Conservation (phyloP, 2,888 invertebrate genomes). For the Heliconius erato region DNA sequence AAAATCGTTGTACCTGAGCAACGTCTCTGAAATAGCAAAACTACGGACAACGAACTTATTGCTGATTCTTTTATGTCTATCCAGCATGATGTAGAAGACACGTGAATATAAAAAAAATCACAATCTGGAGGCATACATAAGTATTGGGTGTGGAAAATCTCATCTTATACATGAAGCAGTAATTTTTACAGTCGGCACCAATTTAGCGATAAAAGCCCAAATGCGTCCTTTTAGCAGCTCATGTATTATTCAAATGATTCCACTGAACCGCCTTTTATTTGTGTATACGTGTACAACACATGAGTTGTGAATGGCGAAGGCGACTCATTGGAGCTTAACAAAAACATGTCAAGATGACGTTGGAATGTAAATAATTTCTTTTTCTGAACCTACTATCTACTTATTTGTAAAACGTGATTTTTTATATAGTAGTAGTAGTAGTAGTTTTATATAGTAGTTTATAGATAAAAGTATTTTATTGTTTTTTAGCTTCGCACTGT, state of each 20-base stretch:
- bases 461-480: not conserved
- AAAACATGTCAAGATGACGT: constrained; percentile 2
- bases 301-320: constrained; percentile 50
- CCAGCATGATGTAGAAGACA: not conserved
- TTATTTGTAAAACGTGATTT: not conserved
- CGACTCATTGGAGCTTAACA: constrained; percentile 28
- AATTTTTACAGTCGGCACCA: constrained; percentile 59
- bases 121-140: not conserved
- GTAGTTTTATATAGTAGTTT: not conserved
- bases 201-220: constrained; percentile 65
- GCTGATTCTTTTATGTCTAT: not conserved
- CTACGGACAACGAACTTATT: not conserved
- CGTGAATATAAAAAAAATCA: not conserved
- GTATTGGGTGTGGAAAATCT: constrained; percentile 29
- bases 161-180: constrained; percentile 30
- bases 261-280: constrained; percentile 64
- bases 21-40: not conserved
- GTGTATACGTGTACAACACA: constrained; percentile 55
- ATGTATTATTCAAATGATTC: constrained; percentile 74
- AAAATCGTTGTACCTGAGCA: not conserved
- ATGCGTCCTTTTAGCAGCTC: constrained; percentile 62
- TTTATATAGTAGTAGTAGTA: too few relatives aligned
- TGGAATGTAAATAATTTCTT: not conserved
- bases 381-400: not conserved
- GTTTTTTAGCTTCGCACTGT: not conserved